Conservation (phyloP, 2,113 vertebrate genomes). For the Ctenodactylus gundi region DNA sequence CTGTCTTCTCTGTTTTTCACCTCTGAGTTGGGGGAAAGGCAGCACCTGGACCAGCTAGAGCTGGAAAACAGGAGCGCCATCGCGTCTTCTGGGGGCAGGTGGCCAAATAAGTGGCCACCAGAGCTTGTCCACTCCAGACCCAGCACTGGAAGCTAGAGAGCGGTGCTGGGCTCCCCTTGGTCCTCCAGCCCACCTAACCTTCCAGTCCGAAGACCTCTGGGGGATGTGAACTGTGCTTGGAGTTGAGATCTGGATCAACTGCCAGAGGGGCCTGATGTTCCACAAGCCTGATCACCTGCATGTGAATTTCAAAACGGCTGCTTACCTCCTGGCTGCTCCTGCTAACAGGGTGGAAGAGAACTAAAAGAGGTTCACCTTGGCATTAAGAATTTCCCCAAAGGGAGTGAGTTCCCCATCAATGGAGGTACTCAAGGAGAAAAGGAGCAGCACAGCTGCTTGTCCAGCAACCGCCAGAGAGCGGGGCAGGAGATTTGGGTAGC, state of each 20-base stretch:
- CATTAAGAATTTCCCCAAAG: background rate
- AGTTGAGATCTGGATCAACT: background rate
- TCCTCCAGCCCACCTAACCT: background rate
- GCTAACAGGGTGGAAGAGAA: background rate
- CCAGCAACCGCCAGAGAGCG: background rate
- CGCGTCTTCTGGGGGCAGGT: background rate
- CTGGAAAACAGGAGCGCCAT: rapidly evolving
- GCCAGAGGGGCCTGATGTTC: background rate
- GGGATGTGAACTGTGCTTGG: rapidly evolving
- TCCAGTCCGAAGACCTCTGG: background rate
- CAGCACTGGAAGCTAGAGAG: background rate
- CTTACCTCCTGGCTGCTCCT: background rate
- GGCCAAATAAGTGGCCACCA: too few species aligned
- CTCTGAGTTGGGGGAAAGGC: background rate
- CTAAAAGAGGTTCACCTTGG: background rate
- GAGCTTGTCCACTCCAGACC: background rate
- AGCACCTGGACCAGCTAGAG: background rate
- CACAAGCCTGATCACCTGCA: background rate
- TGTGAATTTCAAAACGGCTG: background rate
- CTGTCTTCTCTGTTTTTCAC: background rate
- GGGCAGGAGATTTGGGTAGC: background rate
- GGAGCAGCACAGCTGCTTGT: background rate
- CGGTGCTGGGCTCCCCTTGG: background rate
- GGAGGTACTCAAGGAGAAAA: background rate
- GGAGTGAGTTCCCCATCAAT: background rate